Percentiles rank a stretch among this genome's conserved stretches.
phyloP scores from a whole-genome alignment of 2,797 vertebrate genomes.

The Chloroceryle inda region DNA sequence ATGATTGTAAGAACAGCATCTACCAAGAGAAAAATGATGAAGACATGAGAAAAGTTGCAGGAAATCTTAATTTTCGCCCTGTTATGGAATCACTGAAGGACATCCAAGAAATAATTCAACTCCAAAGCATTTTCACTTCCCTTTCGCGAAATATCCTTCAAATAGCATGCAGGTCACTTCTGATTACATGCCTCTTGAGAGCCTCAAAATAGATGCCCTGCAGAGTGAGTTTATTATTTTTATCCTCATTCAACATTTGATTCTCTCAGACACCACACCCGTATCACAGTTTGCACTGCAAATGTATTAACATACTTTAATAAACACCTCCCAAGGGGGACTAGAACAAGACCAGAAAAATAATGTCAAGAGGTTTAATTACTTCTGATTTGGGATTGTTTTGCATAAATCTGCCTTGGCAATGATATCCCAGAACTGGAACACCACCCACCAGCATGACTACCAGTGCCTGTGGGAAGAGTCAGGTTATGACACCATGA shows the following conservation, averaged over 20 bases:
- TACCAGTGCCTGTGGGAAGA: background rate
- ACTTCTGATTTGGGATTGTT: background rate
- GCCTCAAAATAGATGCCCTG: background rate
- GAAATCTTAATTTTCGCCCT: background rate
- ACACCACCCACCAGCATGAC: background rate
- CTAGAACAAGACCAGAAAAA: background rate
- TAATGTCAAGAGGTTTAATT: background rate
- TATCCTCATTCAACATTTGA: background rate
- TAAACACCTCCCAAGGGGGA: background rate
- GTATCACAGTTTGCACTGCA: background rate
- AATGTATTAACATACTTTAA: background rate
- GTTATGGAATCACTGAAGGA: background rate
- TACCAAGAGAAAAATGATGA: background rate
- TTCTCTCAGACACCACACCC: slow-evolving; percentile 17
- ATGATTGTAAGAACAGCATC: background rate
- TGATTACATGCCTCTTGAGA: background rate
- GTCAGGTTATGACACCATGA: background rate
- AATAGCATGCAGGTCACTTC: background rate
- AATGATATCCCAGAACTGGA: background rate
- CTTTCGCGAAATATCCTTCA: background rate
- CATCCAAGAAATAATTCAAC: background rate
- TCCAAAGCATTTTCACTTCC: background rate
- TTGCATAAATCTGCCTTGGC: background rate
- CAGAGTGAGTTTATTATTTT: background rate
- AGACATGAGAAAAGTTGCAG: background rate